Base-by-base conservation (phyloP, 2,888 invertebrate species). In the Myopa tessellatipennis region DNA sequence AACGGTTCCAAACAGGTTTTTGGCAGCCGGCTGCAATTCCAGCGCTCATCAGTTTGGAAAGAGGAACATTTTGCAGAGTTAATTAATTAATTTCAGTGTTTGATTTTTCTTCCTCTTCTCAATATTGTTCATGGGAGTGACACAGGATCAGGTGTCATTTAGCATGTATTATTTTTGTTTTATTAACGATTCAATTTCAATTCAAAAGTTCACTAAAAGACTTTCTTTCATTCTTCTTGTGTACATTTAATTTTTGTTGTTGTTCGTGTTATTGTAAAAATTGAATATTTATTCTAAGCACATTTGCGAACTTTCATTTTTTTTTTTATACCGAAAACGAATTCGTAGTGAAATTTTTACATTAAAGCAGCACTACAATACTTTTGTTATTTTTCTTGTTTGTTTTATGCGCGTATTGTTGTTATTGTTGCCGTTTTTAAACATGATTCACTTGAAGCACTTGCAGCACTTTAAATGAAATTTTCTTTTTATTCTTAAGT, bases 401-500 rank as follows among this genome's bases (percentile, higher is more conserved):
- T 55, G 34, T 58, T 34, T 58, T 71, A 58, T 18, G 26, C 55
- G 14, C 16, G 26, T 72, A 34, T 55, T 58, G 38, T 72, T 72
- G 40, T 72, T 72, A 40, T 72, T 18, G 34, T 60, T 58, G 7
- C 6, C 45, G 26, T 26, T 26, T 45, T 58, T 4, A 72, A 40
- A 8, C 60, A 18, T 60, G 58, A 26, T 16, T 58, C 78, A 71
- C 71, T 71, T 78, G 74, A 45, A 58, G 55, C 63, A 67, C 55
- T 71, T 78, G 74, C 45, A 58, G 55, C 63, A 67, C 55, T 55
- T 63, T 50, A 78, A 78, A 75, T 12, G 71, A 71, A 74, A 77
- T 68, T n/a, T 50, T 55, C 36, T 45, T 45, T 45, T 45, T 26
- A 26, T 26, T 26, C 26, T 26, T 2, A 26, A 26, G 26, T 26